These are phyloP conservation scores for Acanthacorydalis orientalis DNA, from an alignment of 2,888 invertebrate genomes.

Conservation along the genomic window DNA sequence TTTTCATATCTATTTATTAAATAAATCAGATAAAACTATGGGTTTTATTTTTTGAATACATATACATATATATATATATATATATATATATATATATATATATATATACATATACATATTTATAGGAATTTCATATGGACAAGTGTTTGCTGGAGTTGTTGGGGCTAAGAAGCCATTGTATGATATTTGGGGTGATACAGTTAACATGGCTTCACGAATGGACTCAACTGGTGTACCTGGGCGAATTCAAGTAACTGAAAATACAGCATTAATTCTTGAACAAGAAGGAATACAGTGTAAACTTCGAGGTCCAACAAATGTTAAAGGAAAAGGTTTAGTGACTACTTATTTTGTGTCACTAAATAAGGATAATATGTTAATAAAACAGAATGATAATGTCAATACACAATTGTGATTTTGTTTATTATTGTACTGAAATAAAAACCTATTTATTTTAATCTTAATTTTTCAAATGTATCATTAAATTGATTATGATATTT, in stretches of 20 bases:
- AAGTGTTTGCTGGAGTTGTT: slow-evolving; percentile 86
- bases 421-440: no score
- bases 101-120: slow-evolving; percentile 5
- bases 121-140: slow-evolving; percentile 75
- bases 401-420: no score
- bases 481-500: no score
- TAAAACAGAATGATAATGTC: not conserved
- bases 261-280: slow-evolving; percentile 49
- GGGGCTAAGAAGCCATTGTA: slow-evolving; percentile 87
- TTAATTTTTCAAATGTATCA: no score
- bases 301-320: slow-evolving; percentile 49
- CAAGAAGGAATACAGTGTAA: slow-evolving; percentile 51
- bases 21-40: no score
- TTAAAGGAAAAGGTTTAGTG: slow-evolving; percentile 52
- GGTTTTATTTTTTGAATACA: no score
- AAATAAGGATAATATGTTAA: slow-evolving; percentile 26
- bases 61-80: no score
- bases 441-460: no score
- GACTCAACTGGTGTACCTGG: slow-evolving; percentile 76
- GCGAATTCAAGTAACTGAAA: slow-evolving; percentile 59
- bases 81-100: no score
- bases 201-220: slow-evolving; percentile 94
- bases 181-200: slow-evolving; percentile 95
- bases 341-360: slow-evolving; percentile 58
- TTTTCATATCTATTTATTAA: no score